Conservation (phyloP, 2,888 invertebrate genomes). For the Furcula furcula region DNA sequence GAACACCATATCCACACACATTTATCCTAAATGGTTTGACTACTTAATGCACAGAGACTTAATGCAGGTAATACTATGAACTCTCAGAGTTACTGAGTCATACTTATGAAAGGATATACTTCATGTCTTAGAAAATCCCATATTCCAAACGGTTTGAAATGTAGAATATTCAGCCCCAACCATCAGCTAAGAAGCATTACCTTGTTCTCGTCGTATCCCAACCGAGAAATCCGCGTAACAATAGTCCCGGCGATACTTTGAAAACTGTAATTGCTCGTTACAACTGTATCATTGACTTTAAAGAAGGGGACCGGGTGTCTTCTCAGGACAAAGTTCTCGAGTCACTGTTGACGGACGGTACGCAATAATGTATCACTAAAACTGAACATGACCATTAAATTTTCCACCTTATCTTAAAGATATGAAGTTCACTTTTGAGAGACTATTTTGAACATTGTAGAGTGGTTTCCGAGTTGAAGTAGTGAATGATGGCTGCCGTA, state of each 20-base stretch:
- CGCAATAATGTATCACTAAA: neutral
- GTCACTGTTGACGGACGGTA: constrained; percentile 17
- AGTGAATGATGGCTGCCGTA: neutral
- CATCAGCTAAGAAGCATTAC: neutral
- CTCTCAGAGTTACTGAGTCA: too few relatives aligned
- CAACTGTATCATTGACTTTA: constrained; percentile 34
- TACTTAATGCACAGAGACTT: too few relatives aligned
- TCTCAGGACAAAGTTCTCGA: constrained; percentile 12
- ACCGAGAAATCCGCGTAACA: constrained; percentile 3
- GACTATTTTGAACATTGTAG: neutral
- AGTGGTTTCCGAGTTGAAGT: neutral
- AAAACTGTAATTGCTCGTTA: constrained; percentile 40
- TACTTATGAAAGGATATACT: too few relatives aligned
- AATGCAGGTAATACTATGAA: too few relatives aligned
- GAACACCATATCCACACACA: too few relatives aligned
- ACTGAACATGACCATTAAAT: neutral
- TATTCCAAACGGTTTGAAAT: too few relatives aligned
- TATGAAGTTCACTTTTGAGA: neutral
- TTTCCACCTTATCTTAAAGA: neutral
- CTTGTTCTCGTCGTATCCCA: neutral
- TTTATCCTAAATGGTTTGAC: too few relatives aligned
- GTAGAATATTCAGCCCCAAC: too few relatives aligned
- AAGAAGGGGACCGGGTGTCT: constrained; percentile 21
- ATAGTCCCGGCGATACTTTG: constrained; percentile 24
- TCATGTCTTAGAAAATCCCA: too few relatives aligned